Conservation (phyloP, 1,140 invertebrate genomes). For the Schlechtendalia chinensis region DNA sequence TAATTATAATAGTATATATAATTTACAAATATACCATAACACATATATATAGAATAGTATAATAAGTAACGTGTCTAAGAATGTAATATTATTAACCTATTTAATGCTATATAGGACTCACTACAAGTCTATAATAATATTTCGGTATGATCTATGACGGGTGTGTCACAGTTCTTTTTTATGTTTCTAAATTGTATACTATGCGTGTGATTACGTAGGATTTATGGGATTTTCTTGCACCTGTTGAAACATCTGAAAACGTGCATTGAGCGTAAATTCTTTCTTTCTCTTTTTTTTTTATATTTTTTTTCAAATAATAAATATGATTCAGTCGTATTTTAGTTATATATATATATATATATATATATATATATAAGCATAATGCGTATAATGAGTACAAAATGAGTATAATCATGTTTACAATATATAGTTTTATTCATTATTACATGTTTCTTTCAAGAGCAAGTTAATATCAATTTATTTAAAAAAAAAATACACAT, state of each 20-base stretch:
- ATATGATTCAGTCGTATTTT: neutral
- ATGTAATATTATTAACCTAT: conserved; percentile 11
- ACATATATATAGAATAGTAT: neutral
- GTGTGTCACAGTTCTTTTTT: conserved; percentile 40
- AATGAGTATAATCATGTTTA: too few relatives aligned
- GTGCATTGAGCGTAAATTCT: conserved; percentile 14
- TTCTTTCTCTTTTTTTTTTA: neutral
- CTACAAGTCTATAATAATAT: conserved; percentile 34
- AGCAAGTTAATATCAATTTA: conserved; percentile 18
- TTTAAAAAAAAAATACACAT: neutral
- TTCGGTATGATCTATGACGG: conserved; percentile 34
- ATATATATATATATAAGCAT: neutral
- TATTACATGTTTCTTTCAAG: neutral
- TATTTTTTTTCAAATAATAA: neutral
- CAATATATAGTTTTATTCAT: too few relatives aligned
- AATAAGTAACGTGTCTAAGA: conserved; percentile 3
- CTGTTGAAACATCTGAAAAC: conserved; percentile 33
- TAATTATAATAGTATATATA: conserved; percentile 2
- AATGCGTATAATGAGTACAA: too few relatives aligned
- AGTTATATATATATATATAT: neutral
- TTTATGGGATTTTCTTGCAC: conserved; percentile 18
- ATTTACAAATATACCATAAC: neutral
- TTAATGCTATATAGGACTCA: conserved; percentile 14
- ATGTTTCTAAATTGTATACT: conserved; percentile 28
- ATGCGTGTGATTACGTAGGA: neutral